Evolutionary conservation across 2,113 vertebrate species (phyloP).

Genomic region (Thamnaconus septentrionalis): DNA sequence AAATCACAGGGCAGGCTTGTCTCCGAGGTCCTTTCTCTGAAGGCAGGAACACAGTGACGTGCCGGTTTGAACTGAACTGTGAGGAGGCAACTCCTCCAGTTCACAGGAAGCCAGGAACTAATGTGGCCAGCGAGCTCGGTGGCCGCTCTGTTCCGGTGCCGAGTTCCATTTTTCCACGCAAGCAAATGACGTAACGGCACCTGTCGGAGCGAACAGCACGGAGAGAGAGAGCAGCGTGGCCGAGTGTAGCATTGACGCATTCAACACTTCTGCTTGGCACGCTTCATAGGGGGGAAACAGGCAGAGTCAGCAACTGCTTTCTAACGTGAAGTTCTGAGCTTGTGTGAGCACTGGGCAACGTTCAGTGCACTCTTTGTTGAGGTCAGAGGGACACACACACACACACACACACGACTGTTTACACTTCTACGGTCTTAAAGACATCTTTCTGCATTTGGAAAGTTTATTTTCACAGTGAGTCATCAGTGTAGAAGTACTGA

Average conservation of each 20-base stretch:
- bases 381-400: too few relatives aligned
- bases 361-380: too few relatives aligned
- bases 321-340: too few relatives aligned
- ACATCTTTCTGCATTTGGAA: too few relatives aligned
- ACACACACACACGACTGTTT: too few relatives aligned
- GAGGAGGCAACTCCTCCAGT: background rate
- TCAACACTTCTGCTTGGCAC: background rate
- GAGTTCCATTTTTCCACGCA: conserved; percentile 56
- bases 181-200: conserved; percentile 55
- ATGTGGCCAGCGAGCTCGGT: conserved; percentile 14
- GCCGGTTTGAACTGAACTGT: background rate
- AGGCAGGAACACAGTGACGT: too few relatives aligned
- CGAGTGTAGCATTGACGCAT: conserved; percentile 29
- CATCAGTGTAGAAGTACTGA: too few relatives aligned
- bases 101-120: conserved; percentile 19
- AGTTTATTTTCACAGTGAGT: too few relatives aligned
- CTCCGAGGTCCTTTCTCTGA: conserved; percentile 10
- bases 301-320: too few relatives aligned
- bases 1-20: conserved; percentile 13
- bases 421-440: too few relatives aligned
- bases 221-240: background rate
- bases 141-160: conserved; percentile 8
- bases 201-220: conserved; percentile 40
- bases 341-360: too few relatives aligned
- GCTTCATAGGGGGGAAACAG: conserved; percentile 8